Evolutionary conservation across 1,140 invertebrate genomes (phyloP), one percentile per base, ranked within the genome.

Genomic region (Temnothorax longispinosus): DNA sequence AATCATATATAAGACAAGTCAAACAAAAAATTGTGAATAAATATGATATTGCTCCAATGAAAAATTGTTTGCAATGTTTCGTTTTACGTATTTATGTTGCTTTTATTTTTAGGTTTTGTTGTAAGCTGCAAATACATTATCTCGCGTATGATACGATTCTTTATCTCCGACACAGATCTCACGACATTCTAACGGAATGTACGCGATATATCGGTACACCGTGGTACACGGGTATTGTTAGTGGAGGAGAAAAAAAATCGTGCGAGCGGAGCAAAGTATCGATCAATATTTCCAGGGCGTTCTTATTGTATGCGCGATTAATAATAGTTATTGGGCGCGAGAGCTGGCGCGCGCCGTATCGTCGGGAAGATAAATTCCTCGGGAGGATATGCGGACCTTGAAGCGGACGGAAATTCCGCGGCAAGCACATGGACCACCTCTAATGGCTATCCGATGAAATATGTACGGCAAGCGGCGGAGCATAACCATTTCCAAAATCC

Each of bases 401-500:
- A 21, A 58, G 35, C 21, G 18, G 38, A 3, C n/a, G 18, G 54
- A 67, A 86, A 44, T 60, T 74, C 78, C 32, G n/a, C 35, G 7
- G 27, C n/a, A 18, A 54, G 75, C 56, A 65, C 52, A 15, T 47
- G 60, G 60, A 11, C 44, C 18, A 38, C 41, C 47, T 21, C 32
- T 88, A 88, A 88, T 67, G 65, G 60, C 18, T 21, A 50, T 5
- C 11, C 67, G 38, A 81, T 76, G 75, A 76, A 71, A 87, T 71
- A 65, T 67, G 72, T 32, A 54, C 35, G n/a, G 21, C 5, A 18
- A 21, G 50, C 47, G 13, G 60, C 35, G 38, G 32, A 71, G 74
- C 62, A 35, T 84, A 60, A 21, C 35, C 54, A 41, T 64, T 87
- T 85, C 62, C 75, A 56, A 90, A 89, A 87, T 62, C 38, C 11